A percentile compares a stretch with the other conserved stretches of the same genome.
Conservation (phyloP, 2,797 vertebrate genomes). For the Sebastes itinus region DNA sequence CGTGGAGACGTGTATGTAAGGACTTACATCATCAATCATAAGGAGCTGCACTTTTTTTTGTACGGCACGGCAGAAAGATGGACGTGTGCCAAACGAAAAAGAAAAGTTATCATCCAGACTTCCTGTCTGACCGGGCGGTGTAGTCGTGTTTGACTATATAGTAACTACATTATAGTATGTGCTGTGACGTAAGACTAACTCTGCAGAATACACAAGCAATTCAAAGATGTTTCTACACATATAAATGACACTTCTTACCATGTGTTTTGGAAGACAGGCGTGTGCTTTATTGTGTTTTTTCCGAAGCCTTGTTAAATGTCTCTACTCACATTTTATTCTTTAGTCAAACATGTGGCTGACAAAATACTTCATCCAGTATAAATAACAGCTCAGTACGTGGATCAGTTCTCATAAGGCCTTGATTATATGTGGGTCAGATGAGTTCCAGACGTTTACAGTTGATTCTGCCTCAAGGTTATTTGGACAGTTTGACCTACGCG, state of each 20-base stretch:
- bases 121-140: slow-evolving; percentile 4
- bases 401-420: slow-evolving; percentile 16
- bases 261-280: neutral
- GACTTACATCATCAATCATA: neutral
- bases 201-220: neutral
- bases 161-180: neutral
- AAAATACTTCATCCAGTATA: slow-evolving; percentile 22
- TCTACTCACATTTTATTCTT: slow-evolving; percentile 7
- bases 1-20: neutral
- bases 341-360: neutral
- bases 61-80: neutral
- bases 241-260: neutral
- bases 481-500: neutral
- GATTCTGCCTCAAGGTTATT: neutral
- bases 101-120: slow-evolving; percentile 4
- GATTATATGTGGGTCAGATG: slow-evolving; percentile 46
- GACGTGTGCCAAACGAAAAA: neutral
- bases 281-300: neutral
- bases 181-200: neutral
- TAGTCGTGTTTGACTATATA: neutral
- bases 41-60: neutral
- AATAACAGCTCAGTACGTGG: slow-evolving; percentile 19
- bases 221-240: neutral
- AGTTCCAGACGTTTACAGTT: slow-evolving; percentile 23
- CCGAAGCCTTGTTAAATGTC: neutral